A percentile compares a stretch with the other conserved stretches of the same genome.
Conservation (phyloP, 1,140 invertebrate genomes). For the Caenorhabditis briggsae region DNA sequence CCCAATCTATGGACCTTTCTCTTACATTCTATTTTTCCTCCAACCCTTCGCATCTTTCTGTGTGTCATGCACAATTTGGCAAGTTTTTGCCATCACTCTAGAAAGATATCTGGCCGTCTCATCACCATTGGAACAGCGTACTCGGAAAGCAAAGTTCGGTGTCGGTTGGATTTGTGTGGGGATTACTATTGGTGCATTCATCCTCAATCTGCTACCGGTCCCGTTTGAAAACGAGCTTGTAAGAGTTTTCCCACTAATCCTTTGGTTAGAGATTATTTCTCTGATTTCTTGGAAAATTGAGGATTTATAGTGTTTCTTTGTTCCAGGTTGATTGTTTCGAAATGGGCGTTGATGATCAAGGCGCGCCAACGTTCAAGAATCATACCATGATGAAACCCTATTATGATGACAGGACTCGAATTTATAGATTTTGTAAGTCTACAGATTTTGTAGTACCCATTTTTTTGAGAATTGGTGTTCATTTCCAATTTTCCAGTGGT, state of each 20-base stretch:
- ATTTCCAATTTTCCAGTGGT: conserved; percentile 67
- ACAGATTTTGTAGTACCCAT: too few species aligned
- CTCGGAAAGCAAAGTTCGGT: conserved; percentile 75
- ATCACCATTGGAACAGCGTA: conserved; percentile 73
- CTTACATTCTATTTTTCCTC: conserved; percentile 75
- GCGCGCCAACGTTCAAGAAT: conserved; percentile 21
- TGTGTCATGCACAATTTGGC: conserved; percentile 77
- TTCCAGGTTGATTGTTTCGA: conserved; percentile 57
- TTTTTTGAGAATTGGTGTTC: too few species aligned
- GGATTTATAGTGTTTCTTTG: conserved; percentile 67
- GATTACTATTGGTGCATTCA: conserved; percentile 73
- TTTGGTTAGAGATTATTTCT: conserved; percentile 43
- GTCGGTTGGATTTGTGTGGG: conserved; percentile 69
- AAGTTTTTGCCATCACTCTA: conserved; percentile 75
- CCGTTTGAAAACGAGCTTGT: conserved; percentile 75
- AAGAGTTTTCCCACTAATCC: conserved; percentile 47
- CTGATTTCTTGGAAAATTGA: conserved; percentile 58
- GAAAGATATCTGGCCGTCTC: conserved; percentile 74
- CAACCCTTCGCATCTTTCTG: conserved; percentile 76
- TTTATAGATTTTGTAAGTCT: conserved; percentile 63
- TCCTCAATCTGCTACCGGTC: conserved; percentile 72
- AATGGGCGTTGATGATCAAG: conserved; percentile 35
- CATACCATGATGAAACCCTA: conserved; percentile 63
- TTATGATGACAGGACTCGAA: conserved; percentile 3
- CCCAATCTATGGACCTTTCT: conserved; percentile 74